Base-by-base conservation (phyloP, 1,140 invertebrate species). In the Bilobella aurantiaca region DNA sequence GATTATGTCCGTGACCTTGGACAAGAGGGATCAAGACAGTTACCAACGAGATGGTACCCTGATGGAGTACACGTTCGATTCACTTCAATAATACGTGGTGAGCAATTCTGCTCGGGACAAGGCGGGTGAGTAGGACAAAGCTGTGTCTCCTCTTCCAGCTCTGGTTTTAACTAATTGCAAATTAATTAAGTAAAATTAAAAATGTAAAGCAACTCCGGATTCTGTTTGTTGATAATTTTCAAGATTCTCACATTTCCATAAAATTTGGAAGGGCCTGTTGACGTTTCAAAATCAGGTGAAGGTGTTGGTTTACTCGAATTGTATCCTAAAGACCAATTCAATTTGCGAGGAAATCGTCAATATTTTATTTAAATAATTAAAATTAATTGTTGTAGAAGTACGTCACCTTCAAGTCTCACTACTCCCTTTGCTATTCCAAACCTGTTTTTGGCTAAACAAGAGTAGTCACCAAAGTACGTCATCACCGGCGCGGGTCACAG, bases 391-490 rank as follows among this genome's bases (percentile, higher is more conserved):
- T 61, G 27, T 23, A 42, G 59, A 34, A 21, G 16, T 14, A 56
- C 12, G 12, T 80, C 78, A 91, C 89, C 85, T 76, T 83, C 82
- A 30, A 91, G 76, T 28, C 82, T 82, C 68, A 93, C 83, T 62
- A 82, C 80, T n/a, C 90, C 90, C 74, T 84, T 86, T 14, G 87
- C 88, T 2, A 83, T 82, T 73, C 85, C 86, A 2, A 89, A 77
- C 69, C 87, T 86, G 76, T 93, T 94, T 74, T 89, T 91, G 27
- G 84, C 86, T 47, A 91, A 84, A 74, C 91, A 95, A 71, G 87
- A 83, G 75, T 93, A 95, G 42, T 82, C 79, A 14, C 87, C 82
- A 64, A 81, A 75, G 84, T 95, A 90, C 37, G 81, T 74, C 16
- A 79, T 76, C 25, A 79, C 80, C 25, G 91, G n/a, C 76, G 58